Evolutionary conservation across 1,140 invertebrate genomes (phyloP), one percentile per base, ranked within the genome.

Genomic region (Trigoniulus corallinus): DNA sequence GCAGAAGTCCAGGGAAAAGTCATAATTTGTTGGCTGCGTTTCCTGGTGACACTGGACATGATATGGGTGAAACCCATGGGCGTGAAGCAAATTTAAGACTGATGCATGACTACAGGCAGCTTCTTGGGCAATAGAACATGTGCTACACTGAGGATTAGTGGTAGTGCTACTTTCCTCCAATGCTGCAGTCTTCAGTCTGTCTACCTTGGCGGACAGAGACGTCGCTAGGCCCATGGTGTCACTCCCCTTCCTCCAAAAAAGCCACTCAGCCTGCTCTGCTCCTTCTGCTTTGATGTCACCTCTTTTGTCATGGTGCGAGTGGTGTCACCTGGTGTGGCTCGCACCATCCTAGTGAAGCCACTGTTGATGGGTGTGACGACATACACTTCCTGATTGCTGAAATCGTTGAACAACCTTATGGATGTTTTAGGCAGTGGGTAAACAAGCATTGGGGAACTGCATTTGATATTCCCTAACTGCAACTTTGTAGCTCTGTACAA

Each of bases 31-130:
- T 12, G 10, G 12, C n/a, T 45, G 10, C 21, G 20, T 10, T 10
- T 20, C 43, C 43, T 45, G 43, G 20, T 45, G 43, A 23, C 43
- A 45, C 10, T 45, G 43, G 10, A 45, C 20, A 23, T 45, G 43
- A 23, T 45, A 45, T 23, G 43, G 43, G 20, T 45, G 43, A 45
- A 45, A 45, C 21, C 43, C 20, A 20, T 12, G 21, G 12, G 43
- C 12, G 22, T 45, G 43, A 45, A 45, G 22, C 22, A 23, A 10
- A 45, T 12, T n/a, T 21, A 23, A 20, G 10, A 45, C 43, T 12
- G 37, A 39, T 39, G 37, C 12, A 39, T 39, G 37, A 13, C 12
- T 18, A 18, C 37, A 39, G 12, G 37, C 43, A 45, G 21, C 10
- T 12, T 45, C 43, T 10, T 45, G 10, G 20, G 43, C 43, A 45